Evolutionary conservation across 2,888 invertebrate species (phyloP).

Genomic region (Stenurella melanura): DNA sequence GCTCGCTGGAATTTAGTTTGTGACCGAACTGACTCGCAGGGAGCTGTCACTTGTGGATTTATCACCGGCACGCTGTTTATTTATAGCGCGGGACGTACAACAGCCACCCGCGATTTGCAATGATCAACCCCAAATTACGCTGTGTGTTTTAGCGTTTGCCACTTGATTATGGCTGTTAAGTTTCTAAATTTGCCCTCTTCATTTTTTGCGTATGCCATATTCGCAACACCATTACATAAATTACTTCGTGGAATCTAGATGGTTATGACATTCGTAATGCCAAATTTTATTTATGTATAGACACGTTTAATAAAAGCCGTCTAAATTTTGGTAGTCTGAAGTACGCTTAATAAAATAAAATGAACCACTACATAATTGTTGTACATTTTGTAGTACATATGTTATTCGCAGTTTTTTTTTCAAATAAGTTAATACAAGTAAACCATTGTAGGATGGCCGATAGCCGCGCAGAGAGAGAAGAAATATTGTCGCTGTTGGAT

Average conservation of each 20-base stretch:
- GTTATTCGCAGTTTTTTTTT: no score
- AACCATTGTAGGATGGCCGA: no score
- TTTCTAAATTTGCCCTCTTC: constrained; percentile 17
- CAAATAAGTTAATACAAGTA: no score
- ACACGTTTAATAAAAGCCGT: no score
- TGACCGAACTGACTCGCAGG: constrained; percentile 65
- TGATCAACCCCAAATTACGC: constrained; percentile 37
- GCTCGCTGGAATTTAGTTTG: constrained; percentile 72
- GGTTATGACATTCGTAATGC: not conserved
- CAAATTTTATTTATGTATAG: no score
- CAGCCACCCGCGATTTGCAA: constrained; percentile 48
- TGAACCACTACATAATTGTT: no score
- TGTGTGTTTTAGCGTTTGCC: constrained; percentile 10
- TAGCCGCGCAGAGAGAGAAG: no score
- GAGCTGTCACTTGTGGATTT: constrained; percentile 64
- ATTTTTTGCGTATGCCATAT: constrained; percentile 3
- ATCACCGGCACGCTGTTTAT: constrained; percentile 60
- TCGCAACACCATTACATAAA: not conserved
- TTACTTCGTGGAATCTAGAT: not conserved
- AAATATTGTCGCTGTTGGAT: no score
- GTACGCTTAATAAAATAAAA: no score
- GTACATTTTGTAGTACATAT: no score
- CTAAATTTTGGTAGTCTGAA: no score
- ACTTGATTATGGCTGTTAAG: constrained; percentile 33
- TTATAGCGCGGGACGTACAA: constrained; percentile 55